Conservation (phyloP, 2,113 vertebrate species). For the Tupaia chinensis region DNA sequence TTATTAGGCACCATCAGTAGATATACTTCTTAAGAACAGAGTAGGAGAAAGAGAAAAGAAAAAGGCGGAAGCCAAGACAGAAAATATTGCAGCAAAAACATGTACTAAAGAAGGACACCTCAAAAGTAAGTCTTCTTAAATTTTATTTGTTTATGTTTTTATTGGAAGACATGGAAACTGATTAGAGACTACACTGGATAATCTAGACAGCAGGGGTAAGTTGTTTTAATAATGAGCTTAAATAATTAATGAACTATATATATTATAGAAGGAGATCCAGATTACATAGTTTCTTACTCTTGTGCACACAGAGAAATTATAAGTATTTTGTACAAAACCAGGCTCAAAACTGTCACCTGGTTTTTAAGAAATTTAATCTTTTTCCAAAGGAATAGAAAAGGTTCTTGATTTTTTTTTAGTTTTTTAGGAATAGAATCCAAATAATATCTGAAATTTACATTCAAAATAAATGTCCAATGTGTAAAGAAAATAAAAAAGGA, state of each 20-base stretch:
- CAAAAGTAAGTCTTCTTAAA: not conserved
- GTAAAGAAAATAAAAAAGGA: not conserved
- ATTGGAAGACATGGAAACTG: not conserved
- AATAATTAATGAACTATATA: not conserved
- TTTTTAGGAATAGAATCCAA: conserved; percentile 20
- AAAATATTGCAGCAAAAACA: not conserved
- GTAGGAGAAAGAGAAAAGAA: not conserved
- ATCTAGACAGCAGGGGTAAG: not conserved
- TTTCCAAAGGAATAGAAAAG: not conserved
- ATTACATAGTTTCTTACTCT: not conserved
- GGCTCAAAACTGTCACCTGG: not conserved
- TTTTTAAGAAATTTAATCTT: not conserved
- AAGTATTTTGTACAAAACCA: not conserved
- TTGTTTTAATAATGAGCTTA: not conserved
- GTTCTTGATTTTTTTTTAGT: not conserved
- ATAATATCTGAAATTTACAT: not conserved
- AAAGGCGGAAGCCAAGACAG: not conserved
- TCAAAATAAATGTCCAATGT: not conserved
- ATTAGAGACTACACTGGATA: not conserved
- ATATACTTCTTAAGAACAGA: not conserved
- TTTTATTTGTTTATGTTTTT: not conserved
- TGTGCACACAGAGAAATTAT: not conserved
- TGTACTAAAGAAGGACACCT: not conserved
- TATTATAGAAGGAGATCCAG: too few relatives aligned
- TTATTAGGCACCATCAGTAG: not conserved